Evolutionary conservation across 2,888 invertebrate genomes (phyloP), one percentile per base, ranked within the genome.

Genomic region (Drosophila putrida): DNA sequence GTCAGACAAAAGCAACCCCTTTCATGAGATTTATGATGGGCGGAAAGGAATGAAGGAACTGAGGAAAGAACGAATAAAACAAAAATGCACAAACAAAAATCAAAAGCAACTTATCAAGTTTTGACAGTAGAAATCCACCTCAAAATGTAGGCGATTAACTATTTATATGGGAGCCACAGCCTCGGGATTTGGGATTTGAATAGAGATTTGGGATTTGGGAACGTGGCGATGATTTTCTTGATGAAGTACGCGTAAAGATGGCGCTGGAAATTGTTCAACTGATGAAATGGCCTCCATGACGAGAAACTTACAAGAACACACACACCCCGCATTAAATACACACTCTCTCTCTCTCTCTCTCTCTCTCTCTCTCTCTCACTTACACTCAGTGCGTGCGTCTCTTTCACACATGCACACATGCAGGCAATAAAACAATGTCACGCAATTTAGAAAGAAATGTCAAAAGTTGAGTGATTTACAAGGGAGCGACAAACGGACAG

Each of bases 391-490:
- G 47, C 10, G 9, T 31, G 47, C 10, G 15, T 55, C 51, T 49
- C 49, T 47, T 49, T 28, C 59, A 53, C 47, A 43, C 63, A 54
- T 59, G 71, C 70, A 66, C 79, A 78, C 66, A 82, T 82, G 85
- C 79, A 82, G 86, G 86, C 90, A 85, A 91, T 92, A 91, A 91
- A 92, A 92, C 92, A 92, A 91, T 92, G 92, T 91, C 92, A 92
- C 91, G 92, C 91, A 92, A 92, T 91, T 92, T 91, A 91, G 90
- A 91, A 44, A 71, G 49, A 66, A 92, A 89, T 90, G 92, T 92
- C 92, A 92, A 90, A 92, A 88, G 87, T 90, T 91, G 92, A 91
- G 92, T 91, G 92, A 91, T 91, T 91, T 91, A 91, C 92, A 87
- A 87, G 84, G 50, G 68, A 57, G 13, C 64, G 75, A 80, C 75